Evolutionary conservation across 2,888 invertebrate genomes (phyloP).

Genomic region (Campoletis raptor): DNA sequence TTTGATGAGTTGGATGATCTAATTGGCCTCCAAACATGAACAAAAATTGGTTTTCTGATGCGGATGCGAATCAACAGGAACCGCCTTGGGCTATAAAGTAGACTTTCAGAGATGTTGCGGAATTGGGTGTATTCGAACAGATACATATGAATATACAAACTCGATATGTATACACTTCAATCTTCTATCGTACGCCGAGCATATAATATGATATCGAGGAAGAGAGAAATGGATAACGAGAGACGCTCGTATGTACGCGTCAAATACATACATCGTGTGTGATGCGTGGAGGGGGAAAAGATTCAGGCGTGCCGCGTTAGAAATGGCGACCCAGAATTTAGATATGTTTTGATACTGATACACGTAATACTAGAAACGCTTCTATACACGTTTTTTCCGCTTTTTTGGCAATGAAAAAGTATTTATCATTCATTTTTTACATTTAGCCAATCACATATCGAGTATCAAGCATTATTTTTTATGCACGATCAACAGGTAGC

Average conservation of each 20-base stretch:
- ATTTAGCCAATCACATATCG: background rate
- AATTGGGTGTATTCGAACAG: conserved; percentile 45
- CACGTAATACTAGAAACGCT: background rate
- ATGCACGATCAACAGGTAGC: conserved; percentile 40
- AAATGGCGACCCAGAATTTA: conserved; percentile 25
- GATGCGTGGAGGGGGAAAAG: conserved; percentile 4
- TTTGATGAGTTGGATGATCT: background rate
- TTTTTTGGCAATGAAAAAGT: background rate
- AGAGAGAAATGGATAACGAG: conserved; percentile 1
- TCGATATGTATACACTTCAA: background rate
- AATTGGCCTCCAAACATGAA: background rate
- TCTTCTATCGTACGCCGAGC: conserved; percentile 2
- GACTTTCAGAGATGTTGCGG: conserved; percentile 22
- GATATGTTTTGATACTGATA: background rate
- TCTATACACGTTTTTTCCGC: background rate
- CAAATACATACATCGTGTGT: background rate
- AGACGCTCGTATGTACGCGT: background rate
- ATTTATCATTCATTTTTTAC: background rate
- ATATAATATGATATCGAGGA: background rate
- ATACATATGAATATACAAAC: background rate
- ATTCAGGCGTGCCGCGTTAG: conserved; percentile 37
- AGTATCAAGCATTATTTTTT: conserved; percentile 7
- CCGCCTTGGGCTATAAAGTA: conserved; percentile 29
- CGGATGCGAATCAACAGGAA: background rate
- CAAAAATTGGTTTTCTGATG: background rate